phyloP scores from a whole-genome alignment of 1,140 invertebrate genomes.

The Bombus consobrinus region DNA sequence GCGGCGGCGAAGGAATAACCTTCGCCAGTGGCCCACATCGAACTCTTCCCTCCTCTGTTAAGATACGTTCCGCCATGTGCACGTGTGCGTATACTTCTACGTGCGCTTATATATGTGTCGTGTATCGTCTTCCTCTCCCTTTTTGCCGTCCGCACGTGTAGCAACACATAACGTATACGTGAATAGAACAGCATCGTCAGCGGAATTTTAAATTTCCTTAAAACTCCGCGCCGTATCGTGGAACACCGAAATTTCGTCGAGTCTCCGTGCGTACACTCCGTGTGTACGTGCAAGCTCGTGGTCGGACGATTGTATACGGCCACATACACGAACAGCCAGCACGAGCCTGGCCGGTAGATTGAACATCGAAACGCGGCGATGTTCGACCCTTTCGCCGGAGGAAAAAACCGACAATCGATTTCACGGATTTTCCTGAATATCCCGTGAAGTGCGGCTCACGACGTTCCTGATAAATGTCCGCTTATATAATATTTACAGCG shows the following conservation, averaged over 20 bases:
- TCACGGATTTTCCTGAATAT: conserved; percentile 33
- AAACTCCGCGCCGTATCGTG: conserved; percentile 53
- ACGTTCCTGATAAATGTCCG: not conserved
- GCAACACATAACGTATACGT: conserved; percentile 52
- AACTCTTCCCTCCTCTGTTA: conserved; percentile 17
- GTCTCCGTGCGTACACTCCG: conserved; percentile 12
- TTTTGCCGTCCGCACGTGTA: conserved; percentile 7
- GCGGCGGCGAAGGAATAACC: conserved; percentile 64
- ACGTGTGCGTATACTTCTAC: not conserved
- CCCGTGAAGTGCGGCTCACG: not conserved
- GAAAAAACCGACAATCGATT: conserved; percentile 44
- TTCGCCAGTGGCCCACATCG: conserved; percentile 40
- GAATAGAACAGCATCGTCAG: conserved; percentile 62
- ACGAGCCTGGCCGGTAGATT: not conserved
- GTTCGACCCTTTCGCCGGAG: conserved; percentile 2
- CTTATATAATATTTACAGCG: conserved; percentile 12
- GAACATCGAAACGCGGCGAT: not conserved
- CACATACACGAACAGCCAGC: not conserved
- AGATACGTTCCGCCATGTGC: conserved; percentile 22
- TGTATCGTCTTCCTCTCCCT: not conserved
- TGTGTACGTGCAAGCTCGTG: not conserved
- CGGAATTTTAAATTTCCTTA: conserved; percentile 72
- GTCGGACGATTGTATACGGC: not conserved
- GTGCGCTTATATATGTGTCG: not conserved
- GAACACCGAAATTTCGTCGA: conserved; percentile 59